Evolutionary conservation across 2,797 vertebrate genomes (phyloP).

Genomic region (Rousettus madagascariensis): DNA sequence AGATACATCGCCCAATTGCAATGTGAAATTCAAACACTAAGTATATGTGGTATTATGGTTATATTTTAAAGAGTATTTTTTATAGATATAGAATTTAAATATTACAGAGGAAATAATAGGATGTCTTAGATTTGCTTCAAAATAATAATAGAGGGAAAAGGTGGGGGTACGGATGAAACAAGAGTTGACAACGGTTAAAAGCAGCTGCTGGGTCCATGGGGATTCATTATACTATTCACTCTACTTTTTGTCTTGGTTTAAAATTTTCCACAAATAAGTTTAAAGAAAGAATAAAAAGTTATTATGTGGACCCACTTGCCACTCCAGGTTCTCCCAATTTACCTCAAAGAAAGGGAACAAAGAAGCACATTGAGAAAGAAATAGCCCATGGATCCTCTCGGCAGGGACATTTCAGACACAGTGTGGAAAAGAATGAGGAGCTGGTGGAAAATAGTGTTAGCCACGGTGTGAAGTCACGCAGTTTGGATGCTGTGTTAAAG

Average conservation of each 20-base stretch:
- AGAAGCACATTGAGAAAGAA: not conserved
- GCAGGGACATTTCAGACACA: not conserved
- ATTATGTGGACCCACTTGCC: not conserved
- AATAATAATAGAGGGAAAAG: not conserved
- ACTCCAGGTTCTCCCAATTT: not conserved
- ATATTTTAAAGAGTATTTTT: not conserved
- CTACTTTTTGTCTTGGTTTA: not conserved
- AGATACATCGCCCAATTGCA: not conserved
- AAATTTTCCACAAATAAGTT: conserved; percentile 4
- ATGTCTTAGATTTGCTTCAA: not conserved
- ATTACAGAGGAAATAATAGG: not conserved
- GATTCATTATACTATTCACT: not conserved
- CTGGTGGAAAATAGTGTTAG: not conserved
- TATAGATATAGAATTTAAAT: conserved; percentile 3
- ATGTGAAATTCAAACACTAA: not conserved
- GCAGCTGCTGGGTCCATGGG: not conserved
- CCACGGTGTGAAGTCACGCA: not conserved
- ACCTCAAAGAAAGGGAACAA: not conserved
- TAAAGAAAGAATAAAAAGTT: not conserved
- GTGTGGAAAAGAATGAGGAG: not conserved
- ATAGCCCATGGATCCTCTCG: not conserved
- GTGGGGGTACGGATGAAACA: not conserved
- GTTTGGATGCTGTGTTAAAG: not conserved
- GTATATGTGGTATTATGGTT: not conserved
- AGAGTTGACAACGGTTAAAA: not conserved